These are phyloP conservation scores for Australoheros facetus DNA, from an alignment of 2,797 vertebrate genomes.

Conservation along the genomic window DNA sequence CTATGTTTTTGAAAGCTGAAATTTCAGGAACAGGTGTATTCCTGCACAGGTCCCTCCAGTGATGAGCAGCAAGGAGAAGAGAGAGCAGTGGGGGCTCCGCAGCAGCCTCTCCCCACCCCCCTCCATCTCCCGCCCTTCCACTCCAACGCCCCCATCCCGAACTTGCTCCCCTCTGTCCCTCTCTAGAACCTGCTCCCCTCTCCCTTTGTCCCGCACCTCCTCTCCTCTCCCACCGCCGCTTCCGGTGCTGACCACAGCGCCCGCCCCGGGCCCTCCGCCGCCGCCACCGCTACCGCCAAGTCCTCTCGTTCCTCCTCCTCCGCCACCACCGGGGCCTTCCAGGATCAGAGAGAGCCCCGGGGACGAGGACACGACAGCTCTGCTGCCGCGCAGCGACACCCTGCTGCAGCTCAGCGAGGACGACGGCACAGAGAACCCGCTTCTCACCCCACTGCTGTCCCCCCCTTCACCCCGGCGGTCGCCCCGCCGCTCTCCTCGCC, in stretches of 20 bases:
- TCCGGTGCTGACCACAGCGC: constrained; percentile 67
- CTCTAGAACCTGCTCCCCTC: constrained; percentile 65
- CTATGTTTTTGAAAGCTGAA: background rate
- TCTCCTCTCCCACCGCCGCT: constrained; percentile 78
- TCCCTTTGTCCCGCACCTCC: constrained; percentile 66
- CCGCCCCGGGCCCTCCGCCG: constrained; percentile 67
- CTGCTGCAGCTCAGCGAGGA: constrained; percentile 89
- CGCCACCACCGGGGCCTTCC: background rate
- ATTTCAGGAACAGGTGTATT: constrained; percentile 4
- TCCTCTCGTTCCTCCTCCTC: constrained; percentile 43
- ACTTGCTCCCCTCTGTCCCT: constrained; percentile 68
- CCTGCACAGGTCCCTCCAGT: constrained; percentile 57
- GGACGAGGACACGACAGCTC: constrained; percentile 89
- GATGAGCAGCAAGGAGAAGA: constrained; percentile 76
- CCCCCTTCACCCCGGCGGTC: constrained; percentile 50
- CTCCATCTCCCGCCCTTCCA: constrained; percentile 68
- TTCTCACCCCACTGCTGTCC: constrained; percentile 84
- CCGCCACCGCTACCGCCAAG: constrained; percentile 46
- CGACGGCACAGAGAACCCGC: constrained; percentile 90
- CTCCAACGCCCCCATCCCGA: constrained; percentile 64
- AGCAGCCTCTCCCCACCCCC: constrained; percentile 81
- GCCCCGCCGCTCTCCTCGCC: constrained; percentile 38
- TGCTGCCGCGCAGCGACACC: constrained; percentile 85
- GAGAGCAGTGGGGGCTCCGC: constrained; percentile 76
- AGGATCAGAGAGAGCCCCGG: constrained; percentile 84